phyloP scores from a whole-genome alignment of 2,797 vertebrate genomes.

The Sebastes itinus region DNA sequence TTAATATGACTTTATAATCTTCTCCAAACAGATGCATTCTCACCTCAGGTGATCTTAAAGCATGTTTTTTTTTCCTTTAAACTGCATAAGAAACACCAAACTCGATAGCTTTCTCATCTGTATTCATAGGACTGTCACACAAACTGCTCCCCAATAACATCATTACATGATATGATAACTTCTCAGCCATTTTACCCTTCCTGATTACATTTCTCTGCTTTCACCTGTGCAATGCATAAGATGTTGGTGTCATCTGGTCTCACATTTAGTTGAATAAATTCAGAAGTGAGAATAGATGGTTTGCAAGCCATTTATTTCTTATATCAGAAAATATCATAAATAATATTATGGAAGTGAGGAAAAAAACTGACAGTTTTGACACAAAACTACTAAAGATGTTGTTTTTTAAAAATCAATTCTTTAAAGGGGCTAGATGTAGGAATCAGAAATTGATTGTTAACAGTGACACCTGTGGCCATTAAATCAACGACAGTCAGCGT shows the following conservation, averaged over 20 bases:
- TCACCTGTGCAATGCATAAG: background rate
- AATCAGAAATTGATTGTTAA: no score
- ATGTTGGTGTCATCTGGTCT: background rate
- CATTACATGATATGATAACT: background rate
- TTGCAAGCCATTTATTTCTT: background rate
- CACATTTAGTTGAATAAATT: background rate
- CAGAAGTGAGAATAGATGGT: background rate
- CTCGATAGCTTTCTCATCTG: constrained; percentile 4
- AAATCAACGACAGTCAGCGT: no score
- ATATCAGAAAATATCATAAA: background rate
- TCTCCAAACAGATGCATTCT: constrained; percentile 6
- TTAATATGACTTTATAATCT: constrained; percentile 21
- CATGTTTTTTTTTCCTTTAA: constrained; percentile 1
- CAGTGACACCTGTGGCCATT: no score
- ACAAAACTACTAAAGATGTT: background rate
- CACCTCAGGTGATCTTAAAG: background rate
- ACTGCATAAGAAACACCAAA: constrained; percentile 5
- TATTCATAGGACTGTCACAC: constrained; percentile 1
- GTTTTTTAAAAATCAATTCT: no score
- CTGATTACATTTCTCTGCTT: background rate
- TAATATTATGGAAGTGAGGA: background rate
- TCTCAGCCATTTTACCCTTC: background rate
- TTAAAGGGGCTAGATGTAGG: no score
- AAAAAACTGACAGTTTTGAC: background rate
- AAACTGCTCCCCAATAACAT: background rate